Evolutionary conservation across 2,113 vertebrate genomes (phyloP), one percentile per base, ranked within the genome.

Genomic region (Callorhinus ursinus): DNA sequence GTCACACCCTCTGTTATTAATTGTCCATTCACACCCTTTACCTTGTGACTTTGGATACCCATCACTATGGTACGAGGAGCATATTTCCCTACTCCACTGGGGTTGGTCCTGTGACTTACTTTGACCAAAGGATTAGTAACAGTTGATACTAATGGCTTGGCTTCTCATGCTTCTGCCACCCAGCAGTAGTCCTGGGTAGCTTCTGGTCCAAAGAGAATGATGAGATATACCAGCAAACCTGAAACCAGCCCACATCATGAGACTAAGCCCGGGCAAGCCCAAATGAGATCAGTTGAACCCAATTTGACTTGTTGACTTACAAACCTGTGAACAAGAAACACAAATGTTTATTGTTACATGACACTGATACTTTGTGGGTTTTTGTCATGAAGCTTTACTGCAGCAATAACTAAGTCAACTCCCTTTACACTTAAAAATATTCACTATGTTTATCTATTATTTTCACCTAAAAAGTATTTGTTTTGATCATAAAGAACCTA

Each of bases 401-500:
- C 7, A 94, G 46, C 19, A 96, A 42, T 91, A 76, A 36, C n/a
- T 59, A 69, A 84, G 36, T 24, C 19, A 88, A 79, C 55, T 92
- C 22, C 42, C 15, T 63, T 96, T 84, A 79, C 14, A 87, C 11
- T 33, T 91, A 49, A 71, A 82, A 93, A 79, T 74, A 88, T 87
- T 92, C 49, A 65, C 9, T n/a, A 76, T 69, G n/a, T 83, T 4
- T 7, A 61, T 63, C 71, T 79, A 21, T 81, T 77, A 65, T 81
- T 87, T 96, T 74, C 39, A 93, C 49, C 33, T 88, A 83, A 65
- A 74, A 71, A 91, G 9, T 72, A 88, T 42, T 95, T 96, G 16
- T 86, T 89, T 61, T 79, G 11, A 92, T 80, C 33, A 90, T 57
- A 89, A 90, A 90, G 19, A 61, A 88, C 19, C 21, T 72, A 86